A percentile compares a stretch with the other conserved stretches of the same genome.
Evolutionary conservation across 1,140 invertebrate species (phyloP).

Genomic region (Hyles vespertilio): DNA sequence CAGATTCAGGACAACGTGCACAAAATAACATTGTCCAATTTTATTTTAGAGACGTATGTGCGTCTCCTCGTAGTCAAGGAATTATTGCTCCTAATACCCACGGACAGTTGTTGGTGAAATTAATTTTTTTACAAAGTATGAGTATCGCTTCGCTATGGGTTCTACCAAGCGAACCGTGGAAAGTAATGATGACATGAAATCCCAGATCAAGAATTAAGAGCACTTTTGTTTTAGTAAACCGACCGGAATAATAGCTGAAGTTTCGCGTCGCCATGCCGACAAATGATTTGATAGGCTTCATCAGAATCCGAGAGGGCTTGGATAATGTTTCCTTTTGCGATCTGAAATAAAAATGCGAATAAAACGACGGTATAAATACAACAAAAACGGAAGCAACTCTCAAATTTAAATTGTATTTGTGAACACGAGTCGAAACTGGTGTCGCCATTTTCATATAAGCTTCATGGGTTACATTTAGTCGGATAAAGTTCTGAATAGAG

Average conservation of each 20-base stretch:
- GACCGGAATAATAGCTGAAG: slow-evolving; percentile 61
- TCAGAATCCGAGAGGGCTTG: slow-evolving; percentile 32
- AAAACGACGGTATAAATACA: slow-evolving; percentile 8
- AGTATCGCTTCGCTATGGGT: slow-evolving; percentile 15
- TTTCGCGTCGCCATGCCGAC: slow-evolving; percentile 56
- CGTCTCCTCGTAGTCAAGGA: slow-evolving; percentile 5
- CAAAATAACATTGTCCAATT: slow-evolving; percentile 23
- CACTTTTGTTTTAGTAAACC: slow-evolving; percentile 57
- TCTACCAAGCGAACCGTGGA: slow-evolving; percentile 40
- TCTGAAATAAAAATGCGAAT: slow-evolving; percentile 36
- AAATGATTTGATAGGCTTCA: slow-evolving; percentile 61
- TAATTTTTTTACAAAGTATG: slow-evolving; percentile 35
- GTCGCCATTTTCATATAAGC: slow-evolving; percentile 42
- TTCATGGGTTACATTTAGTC: slow-evolving; percentile 63
- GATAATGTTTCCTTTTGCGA: slow-evolving; percentile 40
- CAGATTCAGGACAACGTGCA: not conserved
- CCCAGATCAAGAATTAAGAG: slow-evolving; percentile 53
- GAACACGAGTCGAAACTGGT: slow-evolving; percentile 30
- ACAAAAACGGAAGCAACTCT: slow-evolving; percentile 13
- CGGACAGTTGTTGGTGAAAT: slow-evolving; percentile 33
- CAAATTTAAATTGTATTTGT: slow-evolving; percentile 29
- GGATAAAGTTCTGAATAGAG: slow-evolving; percentile 53
- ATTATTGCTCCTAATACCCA: slow-evolving; percentile 13
- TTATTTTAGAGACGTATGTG: slow-evolving; percentile 20
- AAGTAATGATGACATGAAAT: slow-evolving; percentile 51